Base-by-base conservation (phyloP, 2,113 vertebrate genomes). In the Brachirus orientalis region DNA sequence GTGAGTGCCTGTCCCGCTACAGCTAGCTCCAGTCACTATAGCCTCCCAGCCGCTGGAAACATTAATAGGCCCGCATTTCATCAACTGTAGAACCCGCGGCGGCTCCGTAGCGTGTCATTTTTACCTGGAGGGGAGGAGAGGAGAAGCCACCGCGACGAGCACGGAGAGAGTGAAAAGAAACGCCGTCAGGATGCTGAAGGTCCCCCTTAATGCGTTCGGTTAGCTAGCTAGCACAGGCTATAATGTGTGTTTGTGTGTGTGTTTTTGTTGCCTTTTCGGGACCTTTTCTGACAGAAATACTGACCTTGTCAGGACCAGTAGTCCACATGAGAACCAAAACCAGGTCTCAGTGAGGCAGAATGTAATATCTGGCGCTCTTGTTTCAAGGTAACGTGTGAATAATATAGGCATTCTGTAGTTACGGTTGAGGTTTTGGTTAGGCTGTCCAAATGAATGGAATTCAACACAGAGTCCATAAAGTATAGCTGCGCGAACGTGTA, bases 1-100 rank as follows among this genome's bases (percentile, higher is more conserved):
- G 38, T 40, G 11, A n/a, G 43, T 43, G 58, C 13, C 52, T 69
- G 87, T 91, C 88, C 88, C 85, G 86, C 88, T 85, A 53, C 77
- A 63, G 86, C 75, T 87, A 89, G 78, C 86, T 69, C 57, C 76
- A 0, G 59, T 4, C 76, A 75, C 72, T 87, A 28, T 28, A 86
- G 56, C 84, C 75, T 59, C 65, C 61, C 62, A 47, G 66, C 58
- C 73, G 17, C 0, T 28, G 66, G 52, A 76, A 81, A 72, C 85
- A 73, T 18, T 69, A 52, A 58, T 28, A 84, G 69, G 19, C 46
- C n/a, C 35, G 1, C 71, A 17, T 74, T 77, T 75, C 44, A 43
- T 37, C 35, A 50, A 36, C 35, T 75, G 76, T 52, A 1, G 56
- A 4, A 11, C 40, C 78, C 55, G 35, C 38, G 12, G 43, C 20